Evolutionary conservation across 2,797 vertebrate species (phyloP).

Genomic region (Calcarius lapponicus): DNA sequence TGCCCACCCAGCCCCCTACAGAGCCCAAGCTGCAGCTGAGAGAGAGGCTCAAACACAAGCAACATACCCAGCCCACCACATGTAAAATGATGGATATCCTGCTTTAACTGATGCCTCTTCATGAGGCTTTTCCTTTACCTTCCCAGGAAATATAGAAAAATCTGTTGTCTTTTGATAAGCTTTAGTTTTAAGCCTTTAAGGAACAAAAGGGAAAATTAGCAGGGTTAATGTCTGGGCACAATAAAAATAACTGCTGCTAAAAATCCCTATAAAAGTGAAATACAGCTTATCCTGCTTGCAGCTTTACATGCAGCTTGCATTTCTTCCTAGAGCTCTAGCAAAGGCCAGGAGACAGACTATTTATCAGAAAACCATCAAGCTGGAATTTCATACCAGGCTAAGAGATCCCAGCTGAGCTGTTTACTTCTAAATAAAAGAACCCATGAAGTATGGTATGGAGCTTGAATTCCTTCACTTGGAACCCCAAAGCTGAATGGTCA

Average conservation of each 20-base stretch:
- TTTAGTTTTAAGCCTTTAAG: slow-evolving; percentile 31
- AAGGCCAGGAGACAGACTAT: neutral
- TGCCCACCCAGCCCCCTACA: neutral
- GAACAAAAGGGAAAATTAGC: slow-evolving; percentile 42
- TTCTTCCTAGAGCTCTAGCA: neutral
- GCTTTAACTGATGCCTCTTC: neutral
- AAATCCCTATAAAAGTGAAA: neutral
- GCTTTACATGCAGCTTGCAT: slow-evolving; percentile 10
- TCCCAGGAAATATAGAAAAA: neutral
- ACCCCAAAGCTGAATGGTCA: neutral
- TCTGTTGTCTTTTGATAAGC: neutral
- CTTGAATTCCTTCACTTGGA: neutral
- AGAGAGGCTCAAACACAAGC: neutral
- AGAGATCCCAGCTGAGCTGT: slow-evolving; percentile 16
- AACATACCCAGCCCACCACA: neutral
- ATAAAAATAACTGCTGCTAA: neutral
- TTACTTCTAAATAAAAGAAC: neutral
- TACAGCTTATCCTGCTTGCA: slow-evolving; percentile 1
- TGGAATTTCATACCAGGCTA: slow-evolving; percentile 3
- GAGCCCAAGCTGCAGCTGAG: neutral
- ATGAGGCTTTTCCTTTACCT: neutral
- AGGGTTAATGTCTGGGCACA: neutral
- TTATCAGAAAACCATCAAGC: slow-evolving; percentile 1
- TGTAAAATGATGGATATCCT: neutral
- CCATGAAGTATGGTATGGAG: neutral